These are phyloP conservation scores for Brachyopa scutellaris DNA, from an alignment of 2,888 invertebrate species.

Conservation along the genomic window DNA sequence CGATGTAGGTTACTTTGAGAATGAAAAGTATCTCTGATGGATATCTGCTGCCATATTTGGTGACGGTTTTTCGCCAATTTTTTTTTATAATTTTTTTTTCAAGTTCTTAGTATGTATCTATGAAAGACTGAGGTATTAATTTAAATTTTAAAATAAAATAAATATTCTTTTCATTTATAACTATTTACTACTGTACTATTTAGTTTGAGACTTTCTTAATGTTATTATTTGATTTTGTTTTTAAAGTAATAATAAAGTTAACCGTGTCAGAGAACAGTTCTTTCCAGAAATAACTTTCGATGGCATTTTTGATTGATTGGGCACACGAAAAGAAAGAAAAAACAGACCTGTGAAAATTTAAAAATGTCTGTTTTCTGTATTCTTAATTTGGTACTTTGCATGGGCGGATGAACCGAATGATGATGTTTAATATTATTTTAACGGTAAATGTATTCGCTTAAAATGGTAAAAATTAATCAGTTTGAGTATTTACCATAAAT, in stretches of 20 bases:
- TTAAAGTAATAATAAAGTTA: too few relatives aligned
- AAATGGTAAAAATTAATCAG: constrained; percentile 3
- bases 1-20: constrained; percentile 49
- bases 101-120: too few relatives aligned
- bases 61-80: constrained; percentile 32
- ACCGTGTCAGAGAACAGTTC: background rate
- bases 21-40: constrained; percentile 8
- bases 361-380: background rate
- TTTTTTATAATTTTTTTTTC: too few relatives aligned
- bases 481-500: background rate
- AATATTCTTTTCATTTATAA: too few relatives aligned
- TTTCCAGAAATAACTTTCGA: background rate
- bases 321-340: background rate
- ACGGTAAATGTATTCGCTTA: background rate
- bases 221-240: background rate
- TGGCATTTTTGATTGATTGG: constrained; percentile 6
- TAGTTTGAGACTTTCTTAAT: too few relatives aligned
- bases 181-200: too few relatives aligned
- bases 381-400: background rate
- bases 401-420: constrained; percentile 6
- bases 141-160: too few relatives aligned
- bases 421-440: constrained; percentile 7
- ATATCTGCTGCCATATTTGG: constrained; percentile 30
- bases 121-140: too few relatives aligned
- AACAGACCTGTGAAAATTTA: background rate